These are phyloP conservation scores for Troides oblongomaculatus DNA, from an alignment of 2,888 invertebrate species.

Conservation along the genomic window DNA sequence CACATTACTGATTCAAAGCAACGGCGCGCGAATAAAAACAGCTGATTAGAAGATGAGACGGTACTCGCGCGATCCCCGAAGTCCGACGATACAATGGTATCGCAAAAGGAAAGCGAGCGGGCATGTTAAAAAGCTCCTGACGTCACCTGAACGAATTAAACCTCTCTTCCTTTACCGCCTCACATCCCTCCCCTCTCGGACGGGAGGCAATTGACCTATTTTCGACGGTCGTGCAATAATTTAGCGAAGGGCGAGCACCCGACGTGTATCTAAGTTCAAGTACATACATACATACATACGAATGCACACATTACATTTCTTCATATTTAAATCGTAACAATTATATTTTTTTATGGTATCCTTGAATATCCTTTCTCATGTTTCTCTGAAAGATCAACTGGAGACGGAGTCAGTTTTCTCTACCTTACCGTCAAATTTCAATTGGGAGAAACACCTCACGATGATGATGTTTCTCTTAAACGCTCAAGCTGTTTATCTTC, in stretches of 20 bases:
- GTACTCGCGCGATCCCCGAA: conserved; percentile 32
- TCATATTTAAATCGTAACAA: background rate
- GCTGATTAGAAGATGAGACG: conserved; percentile 40
- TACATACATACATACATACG: conserved; percentile 21
- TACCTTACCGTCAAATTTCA: too few relatives aligned
- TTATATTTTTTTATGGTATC: too few relatives aligned
- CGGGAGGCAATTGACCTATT: conserved; percentile 77
- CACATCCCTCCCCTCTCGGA: conserved; percentile 52
- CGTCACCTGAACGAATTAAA: conserved; percentile 76
- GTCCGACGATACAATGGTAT: conserved; percentile 61
- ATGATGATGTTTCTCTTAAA: too few relatives aligned
- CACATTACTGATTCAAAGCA: conserved; percentile 49
- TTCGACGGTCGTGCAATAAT: conserved; percentile 74
- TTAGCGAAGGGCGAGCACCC: conserved; percentile 65
- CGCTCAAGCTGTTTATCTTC: too few relatives aligned
- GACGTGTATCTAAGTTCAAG: conserved; percentile 44
- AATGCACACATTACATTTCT: background rate
- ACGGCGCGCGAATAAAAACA: conserved; percentile 45
- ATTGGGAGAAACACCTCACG: too few relatives aligned
- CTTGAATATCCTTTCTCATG: too few relatives aligned
- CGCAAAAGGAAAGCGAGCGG: conserved; percentile 62
- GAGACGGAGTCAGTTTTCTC: too few relatives aligned
- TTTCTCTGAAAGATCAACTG: too few relatives aligned
- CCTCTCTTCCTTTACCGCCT: conserved; percentile 57
- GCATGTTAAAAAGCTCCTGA: conserved; percentile 67